A percentile compares a stretch with the other conserved stretches of the same genome.
These are phyloP conservation scores for Zosterops lateralis DNA, from an alignment of 2,113 vertebrate genomes.

Conservation along the genomic window DNA sequence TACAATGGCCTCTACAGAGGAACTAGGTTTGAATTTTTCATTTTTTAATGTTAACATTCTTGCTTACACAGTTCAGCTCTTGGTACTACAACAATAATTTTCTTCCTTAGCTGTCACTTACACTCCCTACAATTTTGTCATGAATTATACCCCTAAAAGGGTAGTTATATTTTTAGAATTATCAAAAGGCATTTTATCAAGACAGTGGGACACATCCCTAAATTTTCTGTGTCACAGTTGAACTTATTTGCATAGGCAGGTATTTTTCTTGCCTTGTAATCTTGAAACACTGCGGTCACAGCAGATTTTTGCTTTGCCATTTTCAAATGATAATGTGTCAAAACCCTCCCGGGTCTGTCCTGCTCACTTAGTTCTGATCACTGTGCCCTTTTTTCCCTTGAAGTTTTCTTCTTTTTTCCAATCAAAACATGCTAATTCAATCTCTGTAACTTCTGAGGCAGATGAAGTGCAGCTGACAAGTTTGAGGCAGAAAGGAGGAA, in stretches of 20 bases:
- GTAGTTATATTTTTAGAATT: neutral
- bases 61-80: neutral
- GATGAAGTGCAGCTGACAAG: neutral
- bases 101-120: neutral
- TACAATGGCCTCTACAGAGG: neutral
- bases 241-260: slow-evolving; percentile 28
- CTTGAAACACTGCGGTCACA: neutral
- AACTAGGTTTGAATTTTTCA: neutral
- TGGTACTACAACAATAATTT: neutral
- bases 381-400: slow-evolving; percentile 27
- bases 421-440: neutral
- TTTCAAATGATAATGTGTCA: slow-evolving; percentile 50
- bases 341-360: slow-evolving; percentile 57
- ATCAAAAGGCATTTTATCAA: neutral
- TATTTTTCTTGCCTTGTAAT: slow-evolving; percentile 34
- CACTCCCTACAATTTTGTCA: neutral
- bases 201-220: neutral
- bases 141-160: neutral
- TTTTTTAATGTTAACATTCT: neutral
- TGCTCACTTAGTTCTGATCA: slow-evolving; percentile 40
- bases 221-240: neutral
- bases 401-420: neutral
- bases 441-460: neutral
- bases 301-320: slow-evolving; percentile 32
- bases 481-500: neutral